Percentiles rank a stretch among this genome's conserved stretches.
phyloP scores from a whole-genome alignment of 2,888 invertebrate genomes.

The Nipponacmea schrenckii region DNA sequence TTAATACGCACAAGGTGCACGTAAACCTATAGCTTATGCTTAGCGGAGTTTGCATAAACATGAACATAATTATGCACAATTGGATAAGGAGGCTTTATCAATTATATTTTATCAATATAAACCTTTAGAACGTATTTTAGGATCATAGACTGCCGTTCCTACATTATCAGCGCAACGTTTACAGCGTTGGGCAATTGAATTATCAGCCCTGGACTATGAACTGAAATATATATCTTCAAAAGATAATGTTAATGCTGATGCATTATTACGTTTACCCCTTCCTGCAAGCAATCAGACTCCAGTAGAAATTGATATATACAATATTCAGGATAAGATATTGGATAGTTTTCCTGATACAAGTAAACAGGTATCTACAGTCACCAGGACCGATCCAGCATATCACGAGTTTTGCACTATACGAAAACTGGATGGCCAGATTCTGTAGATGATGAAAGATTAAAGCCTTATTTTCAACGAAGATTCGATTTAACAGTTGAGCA shows the following conservation, averaged over 20 bases:
- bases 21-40: constrained; percentile 60
- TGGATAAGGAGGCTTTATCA: constrained; percentile 4
- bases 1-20: constrained; percentile 24
- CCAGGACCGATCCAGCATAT: neutral
- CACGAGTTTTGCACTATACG: constrained; percentile 10
- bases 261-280: neutral
- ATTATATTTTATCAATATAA: constrained; percentile 12
- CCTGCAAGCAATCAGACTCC: neutral
- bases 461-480: constrained; percentile 10
- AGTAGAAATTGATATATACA: neutral
- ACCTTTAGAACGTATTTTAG: neutral
- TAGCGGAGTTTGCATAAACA: neutral
- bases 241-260: neutral
- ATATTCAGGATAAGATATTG: neutral
- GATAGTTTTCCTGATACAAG: neutral
- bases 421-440: constrained; percentile 7
- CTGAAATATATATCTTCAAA: neutral
- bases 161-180: neutral
- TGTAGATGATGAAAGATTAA: constrained; percentile 12
- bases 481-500: constrained; percentile 13
- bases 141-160: neutral
- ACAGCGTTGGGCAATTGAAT: neutral
- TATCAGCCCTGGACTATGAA: neutral
- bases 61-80: constrained; percentile 37
- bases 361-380: neutral